Conservation (phyloP, 1,140 invertebrate genomes). For the Charaxes varanes region DNA sequence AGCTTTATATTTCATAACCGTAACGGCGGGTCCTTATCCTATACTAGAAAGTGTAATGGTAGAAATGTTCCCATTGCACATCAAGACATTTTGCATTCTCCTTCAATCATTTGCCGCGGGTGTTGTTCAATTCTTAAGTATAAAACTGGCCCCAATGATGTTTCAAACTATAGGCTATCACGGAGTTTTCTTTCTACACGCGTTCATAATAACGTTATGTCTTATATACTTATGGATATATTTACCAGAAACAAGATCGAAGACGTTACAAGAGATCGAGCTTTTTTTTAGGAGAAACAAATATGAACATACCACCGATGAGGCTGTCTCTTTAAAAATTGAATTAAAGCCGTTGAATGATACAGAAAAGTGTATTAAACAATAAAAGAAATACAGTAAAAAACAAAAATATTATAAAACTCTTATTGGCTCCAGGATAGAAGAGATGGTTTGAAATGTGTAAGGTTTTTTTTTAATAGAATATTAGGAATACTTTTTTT, state of each 20-base stretch:
- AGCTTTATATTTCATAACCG: conserved; percentile 15
- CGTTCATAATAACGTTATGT: conserved; percentile 11
- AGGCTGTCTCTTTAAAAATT: no score
- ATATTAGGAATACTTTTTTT: no score
- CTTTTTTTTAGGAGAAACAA: conserved; percentile 18
- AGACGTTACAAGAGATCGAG: conserved; percentile 23
- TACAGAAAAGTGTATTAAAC: no score
- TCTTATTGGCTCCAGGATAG: no score
- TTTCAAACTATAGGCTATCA: conserved; percentile 20
- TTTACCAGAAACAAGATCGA: conserved; percentile 24
- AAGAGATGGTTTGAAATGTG: no score
- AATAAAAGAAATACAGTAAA: no score
- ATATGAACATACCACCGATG: conserved; percentile 5
- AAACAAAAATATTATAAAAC: no score
- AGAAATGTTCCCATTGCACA: conserved; percentile 19
- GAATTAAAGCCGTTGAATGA: no score
- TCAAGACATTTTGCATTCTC: conserved; percentile 13
- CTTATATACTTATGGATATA: conserved; percentile 15
- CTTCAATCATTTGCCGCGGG: no score
- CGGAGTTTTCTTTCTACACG: conserved; percentile 22
- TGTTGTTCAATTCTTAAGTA: conserved; percentile 17
- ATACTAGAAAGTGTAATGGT: conserved; percentile 18
- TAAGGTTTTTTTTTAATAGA: no score
- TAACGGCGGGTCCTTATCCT: conserved; percentile 15
- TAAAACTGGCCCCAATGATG: conserved; percentile 15